Percentiles rank a stretch among this genome's conserved stretches.
Conservation (phyloP, 2,113 vertebrate genomes). For the Phyllostomus discolor region DNA sequence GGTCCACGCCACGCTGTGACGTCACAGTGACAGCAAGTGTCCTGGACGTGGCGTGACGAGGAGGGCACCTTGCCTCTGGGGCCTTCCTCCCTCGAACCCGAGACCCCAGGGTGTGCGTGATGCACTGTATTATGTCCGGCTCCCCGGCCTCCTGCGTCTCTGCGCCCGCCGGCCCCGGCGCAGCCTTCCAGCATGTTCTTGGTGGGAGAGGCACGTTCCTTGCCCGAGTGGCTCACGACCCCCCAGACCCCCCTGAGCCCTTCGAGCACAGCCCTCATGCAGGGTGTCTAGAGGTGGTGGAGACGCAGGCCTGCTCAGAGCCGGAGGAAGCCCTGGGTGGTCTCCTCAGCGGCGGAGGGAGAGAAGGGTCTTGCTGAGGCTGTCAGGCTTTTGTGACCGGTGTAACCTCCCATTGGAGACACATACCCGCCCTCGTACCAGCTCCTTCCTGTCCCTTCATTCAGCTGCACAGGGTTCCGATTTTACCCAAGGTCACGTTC, state of each 20-base stretch:
- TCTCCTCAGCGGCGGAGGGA: conserved; percentile 68
- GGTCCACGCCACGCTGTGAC: fast-evolving
- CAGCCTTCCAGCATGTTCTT: not conserved
- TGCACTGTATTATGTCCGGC: fast-evolving
- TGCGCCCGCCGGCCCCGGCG: not conserved
- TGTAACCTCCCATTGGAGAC: conserved; percentile 54
- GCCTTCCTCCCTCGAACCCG: not conserved
- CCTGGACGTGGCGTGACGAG: not conserved
- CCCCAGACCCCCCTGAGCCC: not conserved
- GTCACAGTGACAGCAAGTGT: fast-evolving
- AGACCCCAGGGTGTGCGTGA: not conserved
- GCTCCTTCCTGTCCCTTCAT: conserved; percentile 70
- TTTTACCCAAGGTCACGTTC: conserved; percentile 68
- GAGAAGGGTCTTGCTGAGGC: conserved; percentile 54
- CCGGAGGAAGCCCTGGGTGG: not conserved
- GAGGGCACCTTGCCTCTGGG: not conserved
- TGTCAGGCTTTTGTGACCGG: conserved; percentile 52
- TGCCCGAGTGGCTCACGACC: not conserved
- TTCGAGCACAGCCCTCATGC: not conserved
- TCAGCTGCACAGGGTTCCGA: conserved; percentile 71
- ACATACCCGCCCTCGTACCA: conserved; percentile 72
- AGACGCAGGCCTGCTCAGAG: conserved; percentile 58
- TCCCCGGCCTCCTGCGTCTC: not conserved
- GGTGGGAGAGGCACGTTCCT: fast-evolving
- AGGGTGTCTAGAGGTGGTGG: conserved; percentile 64